These are phyloP conservation scores for Spilosoma lubricipeda DNA, from an alignment of 2,888 invertebrate species.

Conservation along the genomic window DNA sequence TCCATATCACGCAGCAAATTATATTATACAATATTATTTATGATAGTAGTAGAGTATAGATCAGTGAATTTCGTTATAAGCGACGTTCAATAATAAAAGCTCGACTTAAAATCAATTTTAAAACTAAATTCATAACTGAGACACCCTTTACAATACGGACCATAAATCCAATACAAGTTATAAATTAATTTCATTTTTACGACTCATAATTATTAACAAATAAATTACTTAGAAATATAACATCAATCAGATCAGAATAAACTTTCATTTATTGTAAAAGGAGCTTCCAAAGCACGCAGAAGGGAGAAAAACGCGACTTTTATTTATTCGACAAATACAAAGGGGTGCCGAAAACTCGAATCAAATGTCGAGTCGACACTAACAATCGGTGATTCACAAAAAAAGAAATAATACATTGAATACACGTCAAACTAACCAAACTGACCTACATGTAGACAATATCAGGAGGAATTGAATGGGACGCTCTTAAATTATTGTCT, in stretches of 20 bases:
- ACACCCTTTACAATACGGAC: too few relatives aligned
- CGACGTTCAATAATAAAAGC: too few relatives aligned
- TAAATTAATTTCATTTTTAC: neutral
- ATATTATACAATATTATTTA: too few relatives aligned
- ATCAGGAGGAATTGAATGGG: conserved; percentile 60
- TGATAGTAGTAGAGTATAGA: too few relatives aligned
- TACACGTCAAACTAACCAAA: conserved; percentile 55
- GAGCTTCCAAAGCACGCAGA: neutral
- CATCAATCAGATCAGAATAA: neutral
- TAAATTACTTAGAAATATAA: neutral
- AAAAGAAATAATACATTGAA: conserved; percentile 47
- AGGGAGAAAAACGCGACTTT: conserved; percentile 3
- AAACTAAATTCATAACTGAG: too few relatives aligned
- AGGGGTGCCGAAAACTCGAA: conserved; percentile 33
- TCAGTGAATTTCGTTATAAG: too few relatives aligned
- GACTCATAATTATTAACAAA: neutral
- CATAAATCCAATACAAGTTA: neutral
- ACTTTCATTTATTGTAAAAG: conserved; percentile 3
- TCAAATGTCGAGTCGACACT: conserved; percentile 23
- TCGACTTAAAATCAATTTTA: too few relatives aligned
- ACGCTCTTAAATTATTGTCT: conserved; percentile 67
- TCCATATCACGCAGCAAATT: too few relatives aligned
- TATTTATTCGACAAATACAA: conserved; percentile 24
- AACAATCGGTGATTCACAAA: conserved; percentile 32
- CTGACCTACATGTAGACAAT: conserved; percentile 60